Evolutionary conservation across 2,797 vertebrate species (phyloP).

Genomic region (Erithacus rubecula): DNA sequence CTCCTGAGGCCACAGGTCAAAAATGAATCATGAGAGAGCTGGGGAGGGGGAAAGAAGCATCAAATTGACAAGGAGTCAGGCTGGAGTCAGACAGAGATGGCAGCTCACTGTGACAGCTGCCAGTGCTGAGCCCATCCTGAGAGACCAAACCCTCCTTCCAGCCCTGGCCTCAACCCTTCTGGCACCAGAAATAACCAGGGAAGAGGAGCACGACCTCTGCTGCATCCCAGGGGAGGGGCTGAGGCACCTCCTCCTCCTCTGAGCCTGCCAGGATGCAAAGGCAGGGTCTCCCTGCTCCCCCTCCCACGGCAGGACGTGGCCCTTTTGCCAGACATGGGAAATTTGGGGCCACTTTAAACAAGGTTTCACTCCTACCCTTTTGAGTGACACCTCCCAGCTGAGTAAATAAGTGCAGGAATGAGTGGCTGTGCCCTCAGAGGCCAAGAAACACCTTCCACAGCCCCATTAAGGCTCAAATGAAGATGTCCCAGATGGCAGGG

Average conservation of each 20-base stretch:
- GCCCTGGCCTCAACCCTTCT: background rate
- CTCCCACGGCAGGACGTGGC: accelerated
- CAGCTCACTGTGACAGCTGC: background rate
- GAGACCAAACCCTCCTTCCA: background rate
- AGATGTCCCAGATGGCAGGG: background rate
- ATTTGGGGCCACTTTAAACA: background rate
- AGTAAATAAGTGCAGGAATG: background rate
- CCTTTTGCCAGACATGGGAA: background rate
- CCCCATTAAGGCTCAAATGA: background rate
- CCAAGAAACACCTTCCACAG: background rate
- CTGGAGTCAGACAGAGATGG: background rate
- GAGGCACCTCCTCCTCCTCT: background rate
- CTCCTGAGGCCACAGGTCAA: background rate
- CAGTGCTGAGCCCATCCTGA: accelerated
- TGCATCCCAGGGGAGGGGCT: background rate
- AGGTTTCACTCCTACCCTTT: background rate
- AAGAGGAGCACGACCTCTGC: background rate
- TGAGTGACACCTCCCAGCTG: background rate
- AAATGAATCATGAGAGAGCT: background rate
- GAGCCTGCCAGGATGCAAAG: background rate
- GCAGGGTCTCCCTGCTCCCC: background rate
- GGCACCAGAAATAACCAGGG: background rate
- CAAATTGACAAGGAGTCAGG: background rate
- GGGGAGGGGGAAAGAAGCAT: background rate
- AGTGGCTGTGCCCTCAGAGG: background rate